Percentiles rank a stretch among this genome's conserved stretches.
phyloP scores from a whole-genome alignment of 2,888 invertebrate genomes.

The Eucera pruinosa region DNA sequence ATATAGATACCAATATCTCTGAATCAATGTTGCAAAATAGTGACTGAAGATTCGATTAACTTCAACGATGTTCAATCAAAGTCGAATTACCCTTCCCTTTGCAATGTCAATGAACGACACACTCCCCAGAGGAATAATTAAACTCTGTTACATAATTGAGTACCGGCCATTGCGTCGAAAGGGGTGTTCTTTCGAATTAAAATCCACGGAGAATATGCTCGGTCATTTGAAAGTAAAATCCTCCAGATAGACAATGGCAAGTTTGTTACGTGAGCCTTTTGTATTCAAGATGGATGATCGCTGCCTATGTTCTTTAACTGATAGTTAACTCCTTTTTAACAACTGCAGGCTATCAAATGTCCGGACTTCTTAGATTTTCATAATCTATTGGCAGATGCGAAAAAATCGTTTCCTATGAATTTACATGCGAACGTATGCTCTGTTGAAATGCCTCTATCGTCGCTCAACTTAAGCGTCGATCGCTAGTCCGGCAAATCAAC shows the following conservation, averaged over 20 bases:
- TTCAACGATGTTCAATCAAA: too few species aligned
- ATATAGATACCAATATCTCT: too few species aligned
- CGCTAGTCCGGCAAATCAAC: constrained; percentile 27
- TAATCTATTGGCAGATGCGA: background rate
- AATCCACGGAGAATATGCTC: constrained; percentile 65
- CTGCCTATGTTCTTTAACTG: constrained; percentile 12
- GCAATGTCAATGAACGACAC: background rate
- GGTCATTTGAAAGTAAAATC: constrained; percentile 72
- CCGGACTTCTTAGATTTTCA: constrained; percentile 13
- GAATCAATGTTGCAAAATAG: too few species aligned
- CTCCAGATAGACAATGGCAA: constrained; percentile 13
- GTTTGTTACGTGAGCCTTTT: constrained; percentile 13
- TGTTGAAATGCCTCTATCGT: constrained; percentile 11
- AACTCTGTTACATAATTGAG: background rate
- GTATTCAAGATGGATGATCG: constrained; percentile 22
- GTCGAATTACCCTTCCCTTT: background rate
- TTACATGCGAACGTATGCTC: constrained; percentile 7
- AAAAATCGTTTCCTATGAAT: background rate
- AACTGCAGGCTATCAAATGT: background rate
- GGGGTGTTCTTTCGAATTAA: background rate
- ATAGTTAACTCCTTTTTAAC: constrained; percentile 52
- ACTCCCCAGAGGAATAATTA: background rate
- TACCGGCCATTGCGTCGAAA: background rate
- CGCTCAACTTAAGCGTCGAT: background rate
- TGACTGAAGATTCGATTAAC: background rate